Base-by-base conservation (phyloP, 2,888 invertebrate species). In the Trichopria drosophilae region DNA sequence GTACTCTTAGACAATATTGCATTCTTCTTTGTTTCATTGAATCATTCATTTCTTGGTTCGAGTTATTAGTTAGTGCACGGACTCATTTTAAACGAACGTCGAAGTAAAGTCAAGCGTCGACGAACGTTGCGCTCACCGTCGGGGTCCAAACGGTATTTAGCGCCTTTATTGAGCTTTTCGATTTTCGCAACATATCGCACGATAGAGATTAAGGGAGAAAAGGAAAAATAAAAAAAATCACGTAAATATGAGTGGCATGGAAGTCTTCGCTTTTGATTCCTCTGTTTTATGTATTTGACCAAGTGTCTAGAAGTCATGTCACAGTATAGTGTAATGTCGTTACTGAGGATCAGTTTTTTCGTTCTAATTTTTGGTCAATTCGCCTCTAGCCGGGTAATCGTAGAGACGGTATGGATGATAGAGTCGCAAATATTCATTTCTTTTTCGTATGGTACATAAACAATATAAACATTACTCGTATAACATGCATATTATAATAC, bases 1-100 rank as follows among this genome's bases (percentile, higher is more conserved):
- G 61, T 66, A 68, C 63, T 60, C 60, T 64, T 71, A 70, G 72
- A 72, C 71, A 72, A 72, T 72, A 73, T 67, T 61, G 62, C 62
- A 52, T 55, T 48, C 51, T 37, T 40, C 16, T 40, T 46, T 57
- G 18, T 53, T 48, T 55, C 64, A 63, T 63, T 10, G 32, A 31
- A 34, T 43, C 18, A 15, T 34, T 53, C 9, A 28, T 23, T 51
- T 18, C 35, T 24, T n/a, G n/a, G n/a, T n/a, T n/a, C 12, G 20
- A 19, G 19, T 13, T 19, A 40, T 24, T 18, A 12, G 31, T 20
- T 12, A 20, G 24, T 15, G 24, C 13, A 47, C 54, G 22, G 56
- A 55, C 48, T 35, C 40, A 39, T 56, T 55, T 32, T 51, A 24
- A 51, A 61, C 53, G 64, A 62, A 66, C 65, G n/a, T n/a, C n/a